phyloP scores from a whole-genome alignment of 1,140 invertebrate genomes.

The Macrocentrus cingulum region DNA sequence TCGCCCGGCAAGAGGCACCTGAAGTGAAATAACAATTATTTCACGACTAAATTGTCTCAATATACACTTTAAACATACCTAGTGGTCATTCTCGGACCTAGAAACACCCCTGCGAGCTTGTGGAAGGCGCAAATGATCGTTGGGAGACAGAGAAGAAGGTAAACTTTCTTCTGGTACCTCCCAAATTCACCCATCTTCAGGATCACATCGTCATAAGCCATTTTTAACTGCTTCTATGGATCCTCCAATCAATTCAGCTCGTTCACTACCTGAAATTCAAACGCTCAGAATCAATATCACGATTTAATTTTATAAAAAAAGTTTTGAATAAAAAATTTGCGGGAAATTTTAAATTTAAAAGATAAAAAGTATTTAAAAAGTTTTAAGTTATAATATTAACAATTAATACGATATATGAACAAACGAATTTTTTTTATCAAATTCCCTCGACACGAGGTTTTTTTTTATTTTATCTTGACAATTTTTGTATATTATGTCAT shows the following conservation, averaged over 20 bases:
- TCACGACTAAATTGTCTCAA: not conserved
- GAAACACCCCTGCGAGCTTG: conserved; percentile 74
- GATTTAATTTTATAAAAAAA: too few relatives aligned
- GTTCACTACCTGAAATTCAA: not conserved
- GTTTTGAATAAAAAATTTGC: too few relatives aligned
- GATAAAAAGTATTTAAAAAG: too few relatives aligned
- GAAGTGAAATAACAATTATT: conserved; percentile 18
- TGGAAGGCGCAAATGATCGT: conserved; percentile 75
- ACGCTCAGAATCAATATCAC: too few relatives aligned
- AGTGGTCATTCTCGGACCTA: conserved; percentile 66
- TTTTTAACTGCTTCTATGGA: conserved; percentile 42
- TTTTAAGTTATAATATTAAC: too few relatives aligned
- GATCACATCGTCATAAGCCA: conserved; percentile 76
- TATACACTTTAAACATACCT: conserved; percentile 52
- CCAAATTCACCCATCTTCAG: conserved; percentile 73
- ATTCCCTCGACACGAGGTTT: too few relatives aligned
- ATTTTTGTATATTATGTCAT: too few relatives aligned
- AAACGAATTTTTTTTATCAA: too few relatives aligned
- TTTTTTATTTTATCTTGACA: too few relatives aligned
- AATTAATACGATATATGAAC: too few relatives aligned
- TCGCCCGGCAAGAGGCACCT: conserved; percentile 68
- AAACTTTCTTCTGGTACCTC: conserved; percentile 71
- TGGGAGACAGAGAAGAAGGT: conserved; percentile 71
- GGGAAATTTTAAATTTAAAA: too few relatives aligned
- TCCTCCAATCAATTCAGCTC: not conserved